Conservation (phyloP, 2,113 vertebrate genomes). For the Orcinus orca region DNA sequence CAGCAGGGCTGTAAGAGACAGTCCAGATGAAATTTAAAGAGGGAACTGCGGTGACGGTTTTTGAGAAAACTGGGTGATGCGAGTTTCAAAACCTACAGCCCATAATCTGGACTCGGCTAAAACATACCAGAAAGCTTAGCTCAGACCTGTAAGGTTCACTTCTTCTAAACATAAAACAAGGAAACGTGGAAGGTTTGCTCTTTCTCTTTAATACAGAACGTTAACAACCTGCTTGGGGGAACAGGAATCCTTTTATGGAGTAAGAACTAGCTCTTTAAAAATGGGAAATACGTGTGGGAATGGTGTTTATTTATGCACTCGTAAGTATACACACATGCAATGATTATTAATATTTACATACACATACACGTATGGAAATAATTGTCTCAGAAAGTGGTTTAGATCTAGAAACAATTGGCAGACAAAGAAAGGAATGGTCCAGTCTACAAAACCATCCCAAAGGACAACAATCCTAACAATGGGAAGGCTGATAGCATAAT, state of each 20-base stretch:
- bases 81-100: slow-evolving; percentile 63
- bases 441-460: slow-evolving; percentile 68
- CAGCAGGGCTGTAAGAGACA: slow-evolving; percentile 61
- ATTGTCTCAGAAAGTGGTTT: slow-evolving; percentile 74
- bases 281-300: slow-evolving; percentile 39
- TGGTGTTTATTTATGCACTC: slow-evolving; percentile 63
- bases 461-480: slow-evolving; percentile 70
- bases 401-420: slow-evolving; percentile 77
- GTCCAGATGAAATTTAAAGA: slow-evolving; percentile 65
- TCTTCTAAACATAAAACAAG: slow-evolving; percentile 61
- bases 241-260: slow-evolving; percentile 46
- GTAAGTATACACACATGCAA: slow-evolving; percentile 53
- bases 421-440: slow-evolving; percentile 68
- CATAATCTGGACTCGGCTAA: slow-evolving; percentile 62
- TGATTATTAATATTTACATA: slow-evolving; percentile 72
- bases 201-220: slow-evolving; percentile 45
- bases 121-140: slow-evolving; percentile 78
- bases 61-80: slow-evolving; percentile 61
- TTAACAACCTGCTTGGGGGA: slow-evolving; percentile 51
- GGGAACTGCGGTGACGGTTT: slow-evolving; percentile 35
- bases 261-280: slow-evolving; percentile 58
- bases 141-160: slow-evolving; percentile 74
- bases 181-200: neutral
- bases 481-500: slow-evolving; percentile 64
- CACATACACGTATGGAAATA: slow-evolving; percentile 71